Percentiles rank a stretch among this genome's conserved stretches.
These are phyloP conservation scores for Mustela erminea DNA, from an alignment of 2,797 vertebrate genomes.

Conservation along the genomic window DNA sequence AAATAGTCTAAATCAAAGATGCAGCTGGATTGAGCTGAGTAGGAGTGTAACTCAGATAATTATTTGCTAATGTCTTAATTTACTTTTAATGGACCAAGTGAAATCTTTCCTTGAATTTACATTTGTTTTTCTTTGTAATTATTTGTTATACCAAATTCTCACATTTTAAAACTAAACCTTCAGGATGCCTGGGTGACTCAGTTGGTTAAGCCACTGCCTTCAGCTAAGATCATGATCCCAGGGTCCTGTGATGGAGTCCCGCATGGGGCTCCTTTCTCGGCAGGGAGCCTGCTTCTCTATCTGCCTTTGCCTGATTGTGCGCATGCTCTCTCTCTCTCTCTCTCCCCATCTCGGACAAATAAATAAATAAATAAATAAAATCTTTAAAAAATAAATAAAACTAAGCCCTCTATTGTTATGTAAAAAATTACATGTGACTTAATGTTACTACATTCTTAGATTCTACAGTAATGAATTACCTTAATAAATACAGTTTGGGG, in stretches of 20 bases:
- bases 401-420: conserved; percentile 53
- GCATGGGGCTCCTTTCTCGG: too few relatives aligned
- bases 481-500: conserved; percentile 45
- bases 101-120: conserved; percentile 68
- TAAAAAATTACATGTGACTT: conserved; percentile 55
- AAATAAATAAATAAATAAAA: too few relatives aligned
- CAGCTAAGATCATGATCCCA: too few relatives aligned
- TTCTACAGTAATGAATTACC: conserved; percentile 15
- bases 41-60: conserved; percentile 58
- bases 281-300: too few relatives aligned
- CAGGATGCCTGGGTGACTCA: background rate
- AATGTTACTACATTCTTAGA: conserved; percentile 55
- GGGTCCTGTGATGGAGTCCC: too few relatives aligned
- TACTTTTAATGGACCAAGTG: conserved; percentile 56
- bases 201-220: too few relatives aligned
- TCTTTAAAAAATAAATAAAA: background rate
- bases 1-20: conserved; percentile 62
- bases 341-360: too few relatives aligned
- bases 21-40: conserved; percentile 58
- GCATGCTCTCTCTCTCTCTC: too few relatives aligned
- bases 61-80: conserved; percentile 66
- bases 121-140: conserved; percentile 63
- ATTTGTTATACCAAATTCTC: conserved; percentile 51
- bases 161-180: conserved; percentile 61
- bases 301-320: too few relatives aligned